These are phyloP conservation scores for Drosophila melanosoma DNA, from an alignment of 2,888 invertebrate genomes.

Conservation along the genomic window DNA sequence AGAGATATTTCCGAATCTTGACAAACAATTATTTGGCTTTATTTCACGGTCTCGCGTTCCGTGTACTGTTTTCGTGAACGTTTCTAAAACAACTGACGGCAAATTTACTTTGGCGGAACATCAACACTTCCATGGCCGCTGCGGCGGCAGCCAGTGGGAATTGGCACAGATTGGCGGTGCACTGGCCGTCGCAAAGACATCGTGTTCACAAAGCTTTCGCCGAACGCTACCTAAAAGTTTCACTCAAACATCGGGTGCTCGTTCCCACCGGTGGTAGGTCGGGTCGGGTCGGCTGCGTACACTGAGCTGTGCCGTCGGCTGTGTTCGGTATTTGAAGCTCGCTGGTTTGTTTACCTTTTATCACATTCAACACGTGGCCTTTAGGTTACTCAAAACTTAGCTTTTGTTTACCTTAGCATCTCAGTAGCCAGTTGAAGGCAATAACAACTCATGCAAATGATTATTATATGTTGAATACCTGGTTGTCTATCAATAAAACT, in stretches of 20 bases:
- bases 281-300: slow-evolving; percentile 28
- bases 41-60: slow-evolving; percentile 11
- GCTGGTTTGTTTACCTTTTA: slow-evolving; percentile 68
- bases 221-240: slow-evolving; percentile 50
- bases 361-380: slow-evolving; percentile 57
- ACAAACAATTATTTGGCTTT: slow-evolving; percentile 21
- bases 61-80: slow-evolving; percentile 74
- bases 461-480: neutral
- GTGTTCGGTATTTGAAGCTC: slow-evolving; percentile 16
- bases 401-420: slow-evolving; percentile 37
- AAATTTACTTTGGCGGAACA: slow-evolving; percentile 59
- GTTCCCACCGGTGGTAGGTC: slow-evolving; percentile 30
- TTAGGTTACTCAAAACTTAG: slow-evolving; percentile 1
- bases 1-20: slow-evolving; percentile 11
- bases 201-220: slow-evolving; percentile 51
- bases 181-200: slow-evolving; percentile 21
- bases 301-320: slow-evolving; percentile 18
- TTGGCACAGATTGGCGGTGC: slow-evolving; percentile 33
- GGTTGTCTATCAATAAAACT: neutral
- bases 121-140: slow-evolving; percentile 61
- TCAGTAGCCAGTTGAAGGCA: slow-evolving; percentile 8
- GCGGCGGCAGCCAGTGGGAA: slow-evolving; percentile 52
- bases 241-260: slow-evolving; percentile 46
- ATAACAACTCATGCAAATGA: neutral
- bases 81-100: slow-evolving; percentile 78